These are phyloP conservation scores for Caenorhabditis sulstoni DNA, from an alignment of 2,888 invertebrate genomes.

Conservation along the genomic window DNA sequence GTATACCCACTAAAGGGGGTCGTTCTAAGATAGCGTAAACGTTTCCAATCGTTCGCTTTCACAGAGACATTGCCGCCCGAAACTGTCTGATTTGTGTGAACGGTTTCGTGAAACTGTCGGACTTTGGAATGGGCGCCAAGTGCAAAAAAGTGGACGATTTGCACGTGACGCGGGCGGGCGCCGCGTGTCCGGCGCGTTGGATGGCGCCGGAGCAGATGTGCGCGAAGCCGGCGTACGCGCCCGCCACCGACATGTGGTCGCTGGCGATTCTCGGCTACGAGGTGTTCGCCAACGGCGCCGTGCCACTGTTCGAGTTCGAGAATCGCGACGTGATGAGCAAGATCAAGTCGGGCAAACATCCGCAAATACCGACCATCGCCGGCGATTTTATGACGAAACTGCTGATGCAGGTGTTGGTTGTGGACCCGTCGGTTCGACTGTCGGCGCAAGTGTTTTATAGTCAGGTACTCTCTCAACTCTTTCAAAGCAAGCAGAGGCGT, in stretches of 20 bases:
- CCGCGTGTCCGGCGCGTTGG: conserved; percentile 65
- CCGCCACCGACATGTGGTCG: conserved; percentile 67
- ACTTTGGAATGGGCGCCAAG: conserved; percentile 65
- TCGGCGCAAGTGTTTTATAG: no score
- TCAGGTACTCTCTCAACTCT: no score
- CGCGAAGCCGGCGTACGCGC: no score
- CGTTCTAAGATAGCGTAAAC: no score
- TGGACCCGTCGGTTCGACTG: not conserved
- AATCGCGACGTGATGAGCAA: not conserved
- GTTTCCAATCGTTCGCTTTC: no score
- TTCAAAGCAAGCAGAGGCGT: no score
- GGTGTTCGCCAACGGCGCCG: conserved; percentile 40
- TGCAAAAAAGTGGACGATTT: conserved; percentile 24
- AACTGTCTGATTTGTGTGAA: conserved; percentile 85
- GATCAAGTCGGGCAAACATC: conserved; percentile 11
- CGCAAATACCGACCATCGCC: not conserved
- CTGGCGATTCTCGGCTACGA: conserved; percentile 68
- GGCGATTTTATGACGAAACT: not conserved
- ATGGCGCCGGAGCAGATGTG: conserved; percentile 62
- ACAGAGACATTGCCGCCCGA: conserved; percentile 87
- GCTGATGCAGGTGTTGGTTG: not conserved
- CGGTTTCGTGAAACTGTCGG: conserved; percentile 63
- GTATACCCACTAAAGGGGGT: no score
- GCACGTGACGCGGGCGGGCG: conserved; percentile 6
- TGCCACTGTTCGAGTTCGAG: conserved; percentile 7